A percentile compares a stretch with the other conserved stretches of the same genome.
These are phyloP conservation scores for Fragum sueziense DNA, from an alignment of 2,888 invertebrate species.

Conservation along the genomic window DNA sequence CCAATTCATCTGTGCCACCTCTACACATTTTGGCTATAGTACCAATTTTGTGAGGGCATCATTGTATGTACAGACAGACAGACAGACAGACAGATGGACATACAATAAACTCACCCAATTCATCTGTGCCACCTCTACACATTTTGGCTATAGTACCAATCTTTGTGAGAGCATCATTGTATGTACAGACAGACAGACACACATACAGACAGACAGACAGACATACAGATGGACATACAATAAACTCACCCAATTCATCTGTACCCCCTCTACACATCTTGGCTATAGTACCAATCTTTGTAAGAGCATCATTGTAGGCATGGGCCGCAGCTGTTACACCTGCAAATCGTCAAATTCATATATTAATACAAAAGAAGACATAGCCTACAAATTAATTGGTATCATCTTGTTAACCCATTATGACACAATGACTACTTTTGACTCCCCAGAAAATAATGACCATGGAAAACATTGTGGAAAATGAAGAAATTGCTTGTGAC, in stretches of 20 bases:
- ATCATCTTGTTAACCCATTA: no score
- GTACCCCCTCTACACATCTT: conserved; percentile 68
- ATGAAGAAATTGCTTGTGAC: background rate
- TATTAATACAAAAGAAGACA: no score
- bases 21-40: conserved; percentile 61
- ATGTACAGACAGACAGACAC: conserved; percentile 65
- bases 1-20: conserved; percentile 71
- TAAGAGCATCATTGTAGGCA: conserved; percentile 65
- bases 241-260: conserved; percentile 66
- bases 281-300: conserved; percentile 61
- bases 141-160: conserved; percentile 63
- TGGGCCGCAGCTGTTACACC: conserved; percentile 65
- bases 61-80: no score
- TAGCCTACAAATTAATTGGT: no score
- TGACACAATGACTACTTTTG: no score
- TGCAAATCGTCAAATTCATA: no score
- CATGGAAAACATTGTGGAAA: background rate
- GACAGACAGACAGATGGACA: no score
- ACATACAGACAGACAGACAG: no score
- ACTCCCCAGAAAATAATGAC: background rate
- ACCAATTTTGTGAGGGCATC: conserved; percentile 65
- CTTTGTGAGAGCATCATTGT: conserved; percentile 64
- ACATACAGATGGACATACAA: background rate
- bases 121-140: conserved; percentile 69
- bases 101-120: conserved; percentile 61